Evolutionary conservation across 2,888 invertebrate species (phyloP).

Genomic region (Harpagoxenus sublaevis): DNA sequence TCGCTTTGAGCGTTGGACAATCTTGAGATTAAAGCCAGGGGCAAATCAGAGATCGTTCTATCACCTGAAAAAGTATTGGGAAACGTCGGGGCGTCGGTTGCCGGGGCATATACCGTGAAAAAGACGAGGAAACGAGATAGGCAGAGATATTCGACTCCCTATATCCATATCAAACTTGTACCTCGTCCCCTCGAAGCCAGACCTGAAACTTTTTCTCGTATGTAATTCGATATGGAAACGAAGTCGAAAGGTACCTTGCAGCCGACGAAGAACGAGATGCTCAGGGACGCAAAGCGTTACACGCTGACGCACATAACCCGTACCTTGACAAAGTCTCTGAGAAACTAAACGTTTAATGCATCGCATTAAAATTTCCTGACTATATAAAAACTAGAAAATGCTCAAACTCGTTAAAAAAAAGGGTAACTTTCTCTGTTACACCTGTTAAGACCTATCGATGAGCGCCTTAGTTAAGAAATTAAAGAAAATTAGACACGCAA

Average conservation of each 20-base stretch:
- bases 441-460: neutral
- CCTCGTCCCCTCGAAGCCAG: slow-evolving; percentile 71
- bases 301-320: slow-evolving; percentile 65
- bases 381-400: neutral
- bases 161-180: slow-evolving; percentile 79
- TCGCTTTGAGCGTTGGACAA: slow-evolving; percentile 72
- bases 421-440: neutral
- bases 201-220: slow-evolving; percentile 79
- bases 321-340: slow-evolving; percentile 62
- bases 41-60: slow-evolving; percentile 70
- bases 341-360: slow-evolving; percentile 53
- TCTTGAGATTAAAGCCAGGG: slow-evolving; percentile 78
- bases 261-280: slow-evolving; percentile 63
- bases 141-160: slow-evolving; percentile 73
- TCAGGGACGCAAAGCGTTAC: slow-evolving; percentile 65
- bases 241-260: slow-evolving; percentile 68
- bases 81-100: slow-evolving; percentile 62
- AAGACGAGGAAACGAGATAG: slow-evolving; percentile 69
- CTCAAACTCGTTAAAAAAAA: neutral
- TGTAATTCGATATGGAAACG: slow-evolving; percentile 81
- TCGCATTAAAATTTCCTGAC: slow-evolving; percentile 22
- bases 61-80: slow-evolving; percentile 71
- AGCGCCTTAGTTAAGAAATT: neutral
- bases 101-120: slow-evolving; percentile 60
- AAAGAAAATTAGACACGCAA: neutral